Evolutionary conservation across 2,888 invertebrate genomes (phyloP), one percentile per base, ranked within the genome.

Genomic region (Agonopterix heracliana): DNA sequence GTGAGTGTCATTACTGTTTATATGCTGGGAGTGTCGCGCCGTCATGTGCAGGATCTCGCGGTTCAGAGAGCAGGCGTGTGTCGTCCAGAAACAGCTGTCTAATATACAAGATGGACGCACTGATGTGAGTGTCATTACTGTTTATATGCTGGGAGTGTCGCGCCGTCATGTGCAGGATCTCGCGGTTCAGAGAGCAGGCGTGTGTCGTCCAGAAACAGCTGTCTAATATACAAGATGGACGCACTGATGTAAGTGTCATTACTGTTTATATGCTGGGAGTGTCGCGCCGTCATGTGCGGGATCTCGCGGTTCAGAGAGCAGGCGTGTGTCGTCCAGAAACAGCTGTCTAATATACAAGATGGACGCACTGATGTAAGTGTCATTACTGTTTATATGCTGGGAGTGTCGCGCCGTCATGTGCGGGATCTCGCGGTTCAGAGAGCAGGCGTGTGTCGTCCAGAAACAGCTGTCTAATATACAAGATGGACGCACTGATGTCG

Each of bases 91-190:
- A 38, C 56, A 54, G 9, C 56, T 75, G 3, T 61, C 69, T 0
- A 43, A 49, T 13, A 62, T 77, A 12, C 56, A 54, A 2, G 68
- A 73, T 46, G 72, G 70, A 9, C 49, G 57, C 17, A 56, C 52
- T 14, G 51, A 64, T 55, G 78, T 78, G 35, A 58, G 67, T 65
- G 44, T 11, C 10, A 17, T 41, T 26, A 26, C 7, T 42, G 1
- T 45, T n/a, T n/a, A 66, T 82, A 1, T 83, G 83, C 49, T 83
- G 81, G 81, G 83, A 83, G 45, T 83, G 83, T 40, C 55, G 58
- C 44, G 74, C 81, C 0, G 8, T 66, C 0, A 63, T 82, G 55
- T 55, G 48, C 2, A 69, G 60, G 44, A 61, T 80, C 12, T 61
- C 56, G 1, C 48, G 45, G 48, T 82, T 81, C 52, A 56, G 70